phyloP scores from a whole-genome alignment of 2,888 invertebrate species.

The Archips xylosteana region DNA sequence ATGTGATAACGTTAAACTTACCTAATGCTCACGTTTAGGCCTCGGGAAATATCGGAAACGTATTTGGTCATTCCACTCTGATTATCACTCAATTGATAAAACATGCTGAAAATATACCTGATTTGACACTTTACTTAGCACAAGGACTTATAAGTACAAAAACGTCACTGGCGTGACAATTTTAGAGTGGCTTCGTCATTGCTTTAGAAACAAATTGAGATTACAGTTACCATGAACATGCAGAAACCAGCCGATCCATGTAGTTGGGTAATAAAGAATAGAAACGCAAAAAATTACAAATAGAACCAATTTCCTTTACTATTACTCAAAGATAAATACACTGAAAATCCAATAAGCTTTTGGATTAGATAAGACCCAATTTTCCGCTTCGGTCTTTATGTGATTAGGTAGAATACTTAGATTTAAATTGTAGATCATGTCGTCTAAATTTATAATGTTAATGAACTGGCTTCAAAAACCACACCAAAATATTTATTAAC shows the following conservation, averaged over 20 bases:
- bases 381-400: too few relatives aligned
- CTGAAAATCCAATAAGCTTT: too few relatives aligned
- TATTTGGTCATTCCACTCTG: constrained; percentile 25
- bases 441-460: background rate
- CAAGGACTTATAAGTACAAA: constrained; percentile 6
- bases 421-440: background rate
- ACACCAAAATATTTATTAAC: constrained; percentile 46
- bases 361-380: too few relatives aligned
- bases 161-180: constrained; percentile 22
- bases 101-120: constrained; percentile 27
- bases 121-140: constrained; percentile 23
- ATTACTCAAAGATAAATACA: too few relatives aligned
- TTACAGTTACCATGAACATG: constrained; percentile 18
- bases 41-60: constrained; percentile 11
- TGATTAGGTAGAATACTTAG: too few relatives aligned
- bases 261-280: background rate
- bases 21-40: background rate
- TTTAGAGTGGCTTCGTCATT: constrained; percentile 8
- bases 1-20: background rate
- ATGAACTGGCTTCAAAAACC: too few relatives aligned
- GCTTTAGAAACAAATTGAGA: background rate
- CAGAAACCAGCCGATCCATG: background rate
- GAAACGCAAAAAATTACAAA: background rate
- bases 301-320: background rate
- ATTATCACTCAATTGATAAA: constrained; percentile 36